These are phyloP conservation scores for Illadopsis cleaveri DNA, from an alignment of 2,113 vertebrate species.

Conservation along the genomic window DNA sequence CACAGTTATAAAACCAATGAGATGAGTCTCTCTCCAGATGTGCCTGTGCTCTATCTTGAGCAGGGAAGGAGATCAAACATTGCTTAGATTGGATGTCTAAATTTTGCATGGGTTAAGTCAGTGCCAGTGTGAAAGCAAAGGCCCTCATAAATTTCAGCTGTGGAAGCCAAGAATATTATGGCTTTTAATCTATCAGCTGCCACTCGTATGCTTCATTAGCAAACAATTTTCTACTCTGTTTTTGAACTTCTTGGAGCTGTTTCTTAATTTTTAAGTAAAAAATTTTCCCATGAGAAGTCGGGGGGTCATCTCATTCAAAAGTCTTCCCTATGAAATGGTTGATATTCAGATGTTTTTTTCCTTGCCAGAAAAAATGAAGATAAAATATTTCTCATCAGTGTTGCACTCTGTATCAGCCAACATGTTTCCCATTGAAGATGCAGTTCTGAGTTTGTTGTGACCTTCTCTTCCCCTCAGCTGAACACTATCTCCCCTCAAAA, in stretches of 20 bases:
- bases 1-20: background rate
- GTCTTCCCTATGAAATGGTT: background rate
- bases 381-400: background rate
- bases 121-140: background rate
- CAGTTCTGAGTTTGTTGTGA: background rate
- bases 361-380: background rate
- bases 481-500: background rate
- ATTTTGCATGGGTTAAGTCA: background rate
- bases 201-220: background rate
- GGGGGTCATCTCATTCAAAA: background rate
- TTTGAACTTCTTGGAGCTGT: background rate
- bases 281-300: background rate
- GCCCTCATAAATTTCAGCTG: background rate
- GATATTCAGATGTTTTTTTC: background rate
- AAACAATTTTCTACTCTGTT: background rate
- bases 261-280: conserved; percentile 2
- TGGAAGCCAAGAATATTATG: background rate
- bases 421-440: background rate
- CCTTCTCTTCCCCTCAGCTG: background rate
- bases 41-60: background rate
- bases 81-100: background rate
- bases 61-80: background rate
- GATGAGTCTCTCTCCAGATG: background rate
- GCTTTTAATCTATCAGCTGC: background rate
- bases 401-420: background rate